phyloP scores from a whole-genome alignment of 35 echinoderm and acorn worm species.

The Patiria miniata region DNA sequence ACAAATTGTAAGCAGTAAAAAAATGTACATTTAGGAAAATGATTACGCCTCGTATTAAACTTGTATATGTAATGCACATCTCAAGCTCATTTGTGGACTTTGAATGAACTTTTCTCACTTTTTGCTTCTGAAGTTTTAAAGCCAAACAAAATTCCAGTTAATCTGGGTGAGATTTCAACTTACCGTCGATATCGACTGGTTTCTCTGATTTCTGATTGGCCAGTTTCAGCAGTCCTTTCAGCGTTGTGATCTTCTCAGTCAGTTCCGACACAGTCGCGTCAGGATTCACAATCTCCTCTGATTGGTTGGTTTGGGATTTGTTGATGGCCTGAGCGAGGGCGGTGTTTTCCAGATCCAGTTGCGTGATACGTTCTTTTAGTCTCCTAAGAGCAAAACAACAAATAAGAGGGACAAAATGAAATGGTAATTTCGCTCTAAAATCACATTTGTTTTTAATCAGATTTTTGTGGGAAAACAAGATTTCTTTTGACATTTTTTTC shows the following conservation, averaged over 20 bases:
- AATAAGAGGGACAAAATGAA: too few relatives aligned
- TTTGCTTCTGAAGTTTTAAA: too few relatives aligned
- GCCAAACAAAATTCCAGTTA: neutral
- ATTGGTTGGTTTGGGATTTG: conserved; percentile 36
- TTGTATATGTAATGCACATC: too few relatives aligned
- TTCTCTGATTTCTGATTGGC: conserved; percentile 84
- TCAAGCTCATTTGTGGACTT: neutral
- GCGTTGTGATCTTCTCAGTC: conserved; percentile 73
- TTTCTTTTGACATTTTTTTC: too few relatives aligned
- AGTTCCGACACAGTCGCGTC: conserved; percentile 66
- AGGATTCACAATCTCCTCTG: conserved; percentile 46
- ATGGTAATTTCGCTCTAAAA: too few relatives aligned
- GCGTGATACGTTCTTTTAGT: conserved; percentile 85
- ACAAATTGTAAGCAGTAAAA: too few relatives aligned
- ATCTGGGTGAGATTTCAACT: neutral
- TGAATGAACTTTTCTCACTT: too few relatives aligned
- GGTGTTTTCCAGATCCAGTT: conserved; percentile 95
- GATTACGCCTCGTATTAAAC: too few relatives aligned
- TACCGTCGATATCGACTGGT: conserved; percentile 97
- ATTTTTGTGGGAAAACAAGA: too few relatives aligned
- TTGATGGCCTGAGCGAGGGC: conserved; percentile 91
- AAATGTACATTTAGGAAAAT: too few relatives aligned
- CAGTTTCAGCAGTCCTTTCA: conserved; percentile 91
- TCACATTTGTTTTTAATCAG: too few relatives aligned
- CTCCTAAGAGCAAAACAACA: conserved; percentile 42